These are phyloP conservation scores for Ceriagrion tenellum DNA, from an alignment of 2,888 invertebrate genomes.

Conservation along the genomic window DNA sequence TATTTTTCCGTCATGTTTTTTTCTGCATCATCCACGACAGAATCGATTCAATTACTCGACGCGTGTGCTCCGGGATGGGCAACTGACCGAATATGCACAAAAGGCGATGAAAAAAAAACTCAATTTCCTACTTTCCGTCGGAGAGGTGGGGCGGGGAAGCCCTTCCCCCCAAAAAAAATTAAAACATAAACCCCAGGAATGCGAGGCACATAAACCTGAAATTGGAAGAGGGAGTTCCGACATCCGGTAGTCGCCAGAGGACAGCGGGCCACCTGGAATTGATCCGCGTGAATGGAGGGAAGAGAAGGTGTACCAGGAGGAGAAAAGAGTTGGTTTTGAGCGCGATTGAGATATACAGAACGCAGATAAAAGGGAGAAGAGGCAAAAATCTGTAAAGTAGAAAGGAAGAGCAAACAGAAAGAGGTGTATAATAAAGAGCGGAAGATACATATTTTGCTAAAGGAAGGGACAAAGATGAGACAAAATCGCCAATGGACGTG, in stretches of 20 bases:
- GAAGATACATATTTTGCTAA: too few relatives aligned
- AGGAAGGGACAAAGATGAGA: too few relatives aligned
- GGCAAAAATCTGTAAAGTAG: neutral
- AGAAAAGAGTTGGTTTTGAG: too few relatives aligned
- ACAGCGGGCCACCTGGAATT: neutral
- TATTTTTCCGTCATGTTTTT: neutral
- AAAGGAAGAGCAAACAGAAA: neutral
- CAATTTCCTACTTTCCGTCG: neutral
- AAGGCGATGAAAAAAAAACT: neutral
- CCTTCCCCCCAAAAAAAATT: too few relatives aligned
- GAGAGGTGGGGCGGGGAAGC: too few relatives aligned
- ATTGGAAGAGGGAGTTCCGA: constrained; percentile 39
- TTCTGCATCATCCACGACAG: neutral
- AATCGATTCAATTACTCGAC: constrained; percentile 19
- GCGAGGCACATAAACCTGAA: constrained; percentile 49
- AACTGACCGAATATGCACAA: constrained; percentile 38
- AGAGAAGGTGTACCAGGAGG: neutral
- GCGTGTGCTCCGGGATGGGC: neutral
- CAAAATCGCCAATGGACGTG: too few relatives aligned
- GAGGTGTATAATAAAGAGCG: neutral
- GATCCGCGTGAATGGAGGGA: neutral
- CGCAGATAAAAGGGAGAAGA: neutral
- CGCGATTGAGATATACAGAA: neutral
- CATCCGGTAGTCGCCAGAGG: constrained; percentile 33
- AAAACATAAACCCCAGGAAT: neutral